Base-by-base conservation (phyloP, 2,888 invertebrate genomes). In the Hypomecis punctinalis region DNA sequence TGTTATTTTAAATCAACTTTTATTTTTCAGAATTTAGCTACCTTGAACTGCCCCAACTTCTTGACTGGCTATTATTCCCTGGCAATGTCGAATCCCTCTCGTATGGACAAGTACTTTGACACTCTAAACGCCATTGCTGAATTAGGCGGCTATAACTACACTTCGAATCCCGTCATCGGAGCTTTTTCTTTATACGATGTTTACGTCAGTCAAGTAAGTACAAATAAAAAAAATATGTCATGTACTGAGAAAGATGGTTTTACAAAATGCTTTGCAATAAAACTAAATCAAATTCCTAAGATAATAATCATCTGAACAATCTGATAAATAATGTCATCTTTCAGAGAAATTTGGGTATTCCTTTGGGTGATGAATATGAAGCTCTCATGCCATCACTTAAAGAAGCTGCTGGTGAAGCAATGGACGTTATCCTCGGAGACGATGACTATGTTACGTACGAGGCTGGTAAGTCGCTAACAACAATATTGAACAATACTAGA, bases 1-100 rank as follows among this genome's bases (percentile, higher is more conserved):
- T n/a, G n/a, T n/a, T n/a, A 51, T 9, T 13, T 39, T 37, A 11
- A n/a, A n/a, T n/a, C n/a, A 49, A 11, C 4, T 45, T 57, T 47
- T 60, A 36, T 37, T 48, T 76, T 73, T 9, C 74, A 84, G 84
- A 82, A 82, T 56, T 43, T 76, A 2, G 74, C 76, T 0, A 43
- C 33, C 5, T 0, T 72, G 0, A 84, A 83, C 72, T 84, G 84
- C 56, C 84, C 84, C 0, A 64, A 45, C 4, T 64, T 74, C 61
- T 4, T 61, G 5, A 43, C 63, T 0, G 46, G 37, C 0, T 74
- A 67, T 35, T 0, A 4, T 1, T 2, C 7, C 0, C 11, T 58
- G n/a, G 51, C 67, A 0, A 36, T n/a, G 0, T 11, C 59, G 0
- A 47, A 54, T 1, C 35, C 70, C 0, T 6, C 69, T 0, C 52